phyloP scores from a whole-genome alignment of 2,797 vertebrate species.

The Champsocephalus gunnari region DNA sequence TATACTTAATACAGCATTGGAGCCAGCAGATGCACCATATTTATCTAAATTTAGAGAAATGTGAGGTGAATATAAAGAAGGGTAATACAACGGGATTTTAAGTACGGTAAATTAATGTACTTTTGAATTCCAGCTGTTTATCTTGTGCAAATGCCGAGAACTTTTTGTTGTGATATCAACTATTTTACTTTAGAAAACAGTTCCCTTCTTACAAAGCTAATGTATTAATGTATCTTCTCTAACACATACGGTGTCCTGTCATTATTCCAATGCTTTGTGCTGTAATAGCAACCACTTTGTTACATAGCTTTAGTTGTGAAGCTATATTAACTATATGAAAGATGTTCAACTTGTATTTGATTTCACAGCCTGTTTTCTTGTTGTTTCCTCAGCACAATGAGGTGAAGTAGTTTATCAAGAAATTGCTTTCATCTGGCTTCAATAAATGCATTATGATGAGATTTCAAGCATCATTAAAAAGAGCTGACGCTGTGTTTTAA shows the following conservation, averaged over 20 bases:
- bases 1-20: neutral
- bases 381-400: slow-evolving; percentile 53
- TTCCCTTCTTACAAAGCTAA: neutral
- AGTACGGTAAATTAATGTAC: neutral
- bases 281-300: slow-evolving; percentile 3
- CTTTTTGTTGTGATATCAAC: slow-evolving; percentile 22
- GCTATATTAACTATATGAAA: slow-evolving; percentile 36
- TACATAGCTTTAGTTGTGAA: slow-evolving; percentile 4
- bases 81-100: neutral
- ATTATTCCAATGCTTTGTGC: slow-evolving; percentile 4
- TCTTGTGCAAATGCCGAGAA: no score
- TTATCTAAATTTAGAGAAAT: neutral
- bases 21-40: neutral
- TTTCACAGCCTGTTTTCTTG: slow-evolving; percentile 47
- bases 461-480: slow-evolving; percentile 71
- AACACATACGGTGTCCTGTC: neutral
- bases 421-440: slow-evolving; percentile 53
- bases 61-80: neutral
- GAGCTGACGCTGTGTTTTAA: slow-evolving; percentile 56
- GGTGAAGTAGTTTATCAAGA: slow-evolving; percentile 45
- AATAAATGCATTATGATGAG: slow-evolving; percentile 60
- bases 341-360: slow-evolving; percentile 37
- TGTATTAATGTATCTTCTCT: slow-evolving; percentile 4
- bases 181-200: slow-evolving; percentile 13
- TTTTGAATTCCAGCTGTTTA: no score